Evolutionary conservation across 1,140 invertebrate species (phyloP), one percentile per base, ranked within the genome.

Genomic region (Mizuhopecten yessoensis): DNA sequence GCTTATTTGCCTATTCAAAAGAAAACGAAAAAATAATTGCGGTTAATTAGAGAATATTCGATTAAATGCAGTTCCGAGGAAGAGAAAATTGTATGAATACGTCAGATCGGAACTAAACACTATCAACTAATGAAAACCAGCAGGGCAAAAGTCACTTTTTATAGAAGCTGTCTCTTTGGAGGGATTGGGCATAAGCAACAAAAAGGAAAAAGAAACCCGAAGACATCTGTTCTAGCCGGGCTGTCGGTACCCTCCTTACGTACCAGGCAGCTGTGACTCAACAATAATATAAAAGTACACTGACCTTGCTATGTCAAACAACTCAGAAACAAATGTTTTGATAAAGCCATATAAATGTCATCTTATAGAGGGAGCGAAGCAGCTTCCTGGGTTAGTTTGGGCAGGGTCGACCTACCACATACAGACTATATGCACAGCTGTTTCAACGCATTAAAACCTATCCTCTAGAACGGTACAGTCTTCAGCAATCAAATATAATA

Each of bases 1-100:
- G 89, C 95, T 96, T 11, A 96, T 96, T 93, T 96, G 95, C 89
- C 96, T 97, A 93, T n/a, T n/a, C n/a, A n/a, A 91, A 90, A 49
- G 3, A 5, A 36, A 90, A 89, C 5, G 86, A 36, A 87, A 87
- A 33, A 23, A 87, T 13, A 49, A n/a, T n/a, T n/a, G n/a, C n/a
- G n/a, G n/a, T n/a, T n/a, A n/a, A n/a, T n/a, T n/a, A n/a, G n/a
- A n/a, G n/a, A n/a, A n/a, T n/a, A n/a, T n/a, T n/a, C n/a, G n/a
- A n/a, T n/a, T n/a, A n/a, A n/a, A n/a, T n/a, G n/a, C n/a, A n/a
- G n/a, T n/a, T n/a, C n/a, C n/a, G n/a, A n/a, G n/a, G n/a, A n/a
- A n/a, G n/a, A n/a, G n/a, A n/a, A n/a, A n/a, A n/a, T n/a, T n/a
- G n/a, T n/a, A n/a, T n/a, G n/a, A n/a, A n/a, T n/a, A n/a, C n/a